These are phyloP conservation scores for Scortum barcoo DNA, from an alignment of 2,113 vertebrate species.

Conservation along the genomic window DNA sequence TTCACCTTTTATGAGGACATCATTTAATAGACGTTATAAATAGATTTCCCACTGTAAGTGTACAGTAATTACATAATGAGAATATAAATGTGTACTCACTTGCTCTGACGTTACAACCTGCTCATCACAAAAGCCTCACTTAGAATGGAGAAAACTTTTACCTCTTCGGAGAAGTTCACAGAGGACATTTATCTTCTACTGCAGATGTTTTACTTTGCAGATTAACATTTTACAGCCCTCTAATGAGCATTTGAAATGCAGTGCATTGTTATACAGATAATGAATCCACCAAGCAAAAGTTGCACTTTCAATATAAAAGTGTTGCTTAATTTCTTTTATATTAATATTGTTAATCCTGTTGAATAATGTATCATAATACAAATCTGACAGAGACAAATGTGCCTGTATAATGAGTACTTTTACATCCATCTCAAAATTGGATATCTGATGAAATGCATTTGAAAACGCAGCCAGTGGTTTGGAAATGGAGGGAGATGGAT, in stretches of 20 bases:
- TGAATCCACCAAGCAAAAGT: not conserved
- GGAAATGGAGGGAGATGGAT: constrained; percentile 31
- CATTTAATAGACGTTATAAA: constrained; percentile 10
- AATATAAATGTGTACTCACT: constrained; percentile 10
- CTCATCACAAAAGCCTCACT: not conserved
- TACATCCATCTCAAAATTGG: not conserved
- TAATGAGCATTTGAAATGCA: not conserved
- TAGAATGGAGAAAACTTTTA: not conserved
- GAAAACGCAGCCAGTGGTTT: not conserved
- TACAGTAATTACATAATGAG: constrained; percentile 18
- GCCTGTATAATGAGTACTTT: not conserved
- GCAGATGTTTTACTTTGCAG: not conserved
- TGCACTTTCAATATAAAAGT: not conserved
- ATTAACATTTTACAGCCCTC: not conserved
- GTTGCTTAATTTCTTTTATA: not conserved
- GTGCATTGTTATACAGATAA: not conserved
- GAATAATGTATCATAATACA: not conserved
- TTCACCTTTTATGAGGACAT: constrained; percentile 42
- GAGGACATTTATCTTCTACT: not conserved
- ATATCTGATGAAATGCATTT: not conserved
- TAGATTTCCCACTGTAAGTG: not conserved
- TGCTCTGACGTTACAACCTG: not conserved
- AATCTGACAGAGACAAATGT: not conserved
- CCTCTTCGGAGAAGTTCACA: not conserved
- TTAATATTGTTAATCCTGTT: not conserved